Evolutionary conservation across 2,888 invertebrate species (phyloP).

Genomic region (Dynastes hyllus): DNA sequence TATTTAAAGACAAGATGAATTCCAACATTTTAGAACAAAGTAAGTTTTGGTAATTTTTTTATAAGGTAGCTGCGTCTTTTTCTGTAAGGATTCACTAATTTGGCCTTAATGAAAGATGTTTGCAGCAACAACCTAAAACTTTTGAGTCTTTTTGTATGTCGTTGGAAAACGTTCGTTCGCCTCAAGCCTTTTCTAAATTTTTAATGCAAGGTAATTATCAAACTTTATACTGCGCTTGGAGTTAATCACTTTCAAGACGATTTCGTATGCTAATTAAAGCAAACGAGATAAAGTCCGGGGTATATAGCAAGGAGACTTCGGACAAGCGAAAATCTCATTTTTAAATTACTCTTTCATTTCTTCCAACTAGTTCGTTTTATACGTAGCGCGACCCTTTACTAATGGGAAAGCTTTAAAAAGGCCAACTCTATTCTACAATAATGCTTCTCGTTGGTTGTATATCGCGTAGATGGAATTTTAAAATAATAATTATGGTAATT

Average conservation of each 20-base stretch:
- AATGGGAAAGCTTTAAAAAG: constrained; percentile 6
- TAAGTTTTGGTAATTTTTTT: not conserved
- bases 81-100: not conserved
- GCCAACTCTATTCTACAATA: not conserved
- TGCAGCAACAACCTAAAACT: not conserved
- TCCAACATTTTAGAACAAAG: not conserved
- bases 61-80: too few relatives aligned
- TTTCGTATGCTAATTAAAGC: constrained; percentile 32
- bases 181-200: constrained; percentile 10
- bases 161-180: constrained; percentile 8
- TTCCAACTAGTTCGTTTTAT: constrained; percentile 4
- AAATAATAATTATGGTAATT: not conserved
- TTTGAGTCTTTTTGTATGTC: not conserved
- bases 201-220: constrained; percentile 34
- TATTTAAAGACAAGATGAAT: too few relatives aligned
- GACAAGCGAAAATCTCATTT: constrained; percentile 36
- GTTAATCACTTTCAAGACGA: constrained; percentile 42
- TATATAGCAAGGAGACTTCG: constrained; percentile 9
- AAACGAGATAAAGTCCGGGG: constrained; percentile 33
- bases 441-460: not conserved
- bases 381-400: not conserved
- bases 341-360: not conserved
- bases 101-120: not conserved
- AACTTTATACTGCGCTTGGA: constrained; percentile 10
- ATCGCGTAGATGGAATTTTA: constrained; percentile 10